Conservation (phyloP, 2,113 vertebrate genomes). For the Gulo gulo region DNA sequence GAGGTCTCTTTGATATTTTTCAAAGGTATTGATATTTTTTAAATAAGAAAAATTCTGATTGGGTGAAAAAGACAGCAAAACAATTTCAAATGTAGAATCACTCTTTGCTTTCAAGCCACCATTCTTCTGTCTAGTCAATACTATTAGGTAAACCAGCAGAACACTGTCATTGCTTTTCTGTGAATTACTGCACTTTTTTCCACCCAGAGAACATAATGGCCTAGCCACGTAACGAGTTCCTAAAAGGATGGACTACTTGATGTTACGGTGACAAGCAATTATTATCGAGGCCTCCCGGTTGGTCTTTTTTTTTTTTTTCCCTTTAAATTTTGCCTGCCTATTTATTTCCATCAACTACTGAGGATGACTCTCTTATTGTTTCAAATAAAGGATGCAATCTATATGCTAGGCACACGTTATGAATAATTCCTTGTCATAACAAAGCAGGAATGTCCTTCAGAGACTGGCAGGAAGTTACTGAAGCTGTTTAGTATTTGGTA, state of each 20-base stretch:
- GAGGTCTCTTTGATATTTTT: conserved; percentile 49
- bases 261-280: conserved; percentile 57
- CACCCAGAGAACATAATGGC: conserved; percentile 49
- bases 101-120: conserved; percentile 51
- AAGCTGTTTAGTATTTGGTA: conserved; percentile 67
- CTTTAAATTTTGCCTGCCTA: conserved; percentile 67
- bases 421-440: conserved; percentile 81
- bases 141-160: conserved; percentile 57
- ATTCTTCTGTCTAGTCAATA: conserved; percentile 65
- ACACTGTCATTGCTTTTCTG: conserved; percentile 63
- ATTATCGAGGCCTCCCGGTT: conserved; percentile 56
- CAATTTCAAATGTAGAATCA: conserved; percentile 43
- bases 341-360: conserved; percentile 71
- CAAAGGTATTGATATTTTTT: conserved; percentile 65
- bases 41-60: conserved; percentile 62
- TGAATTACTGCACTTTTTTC: conserved; percentile 59
- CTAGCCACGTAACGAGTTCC: conserved; percentile 32
- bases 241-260: conserved; percentile 70
- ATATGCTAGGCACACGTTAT: conserved; percentile 75
- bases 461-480: conserved; percentile 60
- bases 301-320: background rate
- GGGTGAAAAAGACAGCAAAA: conserved; percentile 50
- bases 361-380: conserved; percentile 70
- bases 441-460: conserved; percentile 76
- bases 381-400: conserved; percentile 78